Evolutionary conservation across 2,888 invertebrate genomes (phyloP), one percentile per base, ranked within the genome.

Genomic region (Adineta ricciae): DNA sequence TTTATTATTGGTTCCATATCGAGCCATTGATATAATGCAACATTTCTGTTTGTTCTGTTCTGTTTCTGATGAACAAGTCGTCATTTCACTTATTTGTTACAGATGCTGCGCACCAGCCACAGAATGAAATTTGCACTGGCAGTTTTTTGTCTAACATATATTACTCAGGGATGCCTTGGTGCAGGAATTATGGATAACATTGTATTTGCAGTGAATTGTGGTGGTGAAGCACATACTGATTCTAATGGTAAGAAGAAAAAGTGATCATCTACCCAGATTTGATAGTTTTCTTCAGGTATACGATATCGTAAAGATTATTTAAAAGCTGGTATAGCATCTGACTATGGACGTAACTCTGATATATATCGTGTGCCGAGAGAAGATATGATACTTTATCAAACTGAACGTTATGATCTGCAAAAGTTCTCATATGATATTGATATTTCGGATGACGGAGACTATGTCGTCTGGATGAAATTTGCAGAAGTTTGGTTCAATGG

Each of bases 401-500:
- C 97, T 0, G 97, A 98, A 89, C 92, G 97, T 85, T 98, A 98
- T 91, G 95, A 97, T 90, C 94, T 95, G 87, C 94, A 94, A 87
- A 96, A 95, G 0, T 98, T 98, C 90, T 96, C 95, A 9, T 98
- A 98, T 89, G 96, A 96, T 88, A 86, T 91, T 36, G 84, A 85
- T 1, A 93, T 96, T 88, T 96, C 96, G 0, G 88, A 87, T 84
- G 96, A 97, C 89, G 97, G 97, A 16, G 94, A 96, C 87, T 98
- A 97, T 91, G 96, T 96, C 7, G 91, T 98, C 89, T 94, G 96
- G 85, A 92, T 98, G 87, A 98, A 98, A 90, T 98, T 98, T 90
- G 95, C 95, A 90, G 98, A 98, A 92, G 98, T 98, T 52, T 98
- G 97, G 91, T 98, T 98, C 90, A 95, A 95, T 90, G 94, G 95